These are phyloP conservation scores for Gulo gulo DNA, from an alignment of 2,113 vertebrate species.

Conservation along the genomic window DNA sequence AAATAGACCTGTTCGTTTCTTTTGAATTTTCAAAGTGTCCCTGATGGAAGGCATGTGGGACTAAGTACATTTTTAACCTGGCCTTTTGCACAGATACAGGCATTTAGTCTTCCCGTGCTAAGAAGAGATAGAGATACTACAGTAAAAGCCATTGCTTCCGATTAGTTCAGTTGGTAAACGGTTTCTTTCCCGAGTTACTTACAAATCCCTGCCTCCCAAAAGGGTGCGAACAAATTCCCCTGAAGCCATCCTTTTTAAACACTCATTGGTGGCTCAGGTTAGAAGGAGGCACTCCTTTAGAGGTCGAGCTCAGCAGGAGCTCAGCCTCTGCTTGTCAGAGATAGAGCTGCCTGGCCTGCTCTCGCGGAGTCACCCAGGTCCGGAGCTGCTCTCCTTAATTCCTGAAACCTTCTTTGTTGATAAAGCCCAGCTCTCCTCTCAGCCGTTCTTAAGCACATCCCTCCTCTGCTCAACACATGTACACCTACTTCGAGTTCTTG, in stretches of 20 bases:
- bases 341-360: background rate
- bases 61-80: slow-evolving; percentile 43
- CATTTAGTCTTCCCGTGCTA: background rate
- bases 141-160: background rate
- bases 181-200: background rate
- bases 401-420: background rate
- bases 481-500: background rate
- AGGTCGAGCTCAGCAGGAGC: background rate
- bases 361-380: background rate
- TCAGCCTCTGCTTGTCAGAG: slow-evolving; percentile 16
- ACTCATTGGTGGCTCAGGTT: background rate
- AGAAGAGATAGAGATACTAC: background rate
- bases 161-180: background rate
- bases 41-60: slow-evolving; percentile 48
- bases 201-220: background rate
- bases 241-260: background rate
- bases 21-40: slow-evolving; percentile 58
- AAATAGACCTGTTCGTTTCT: slow-evolving; percentile 32
- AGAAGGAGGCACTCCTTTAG: background rate
- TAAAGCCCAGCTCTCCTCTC: slow-evolving; percentile 5
- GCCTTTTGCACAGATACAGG: background rate
- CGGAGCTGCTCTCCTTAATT: background rate
- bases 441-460: background rate
- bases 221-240: background rate
- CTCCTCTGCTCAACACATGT: background rate